These are phyloP conservation scores for Brotula barbata DNA, from an alignment of 2,797 vertebrate genomes.

Conservation along the genomic window DNA sequence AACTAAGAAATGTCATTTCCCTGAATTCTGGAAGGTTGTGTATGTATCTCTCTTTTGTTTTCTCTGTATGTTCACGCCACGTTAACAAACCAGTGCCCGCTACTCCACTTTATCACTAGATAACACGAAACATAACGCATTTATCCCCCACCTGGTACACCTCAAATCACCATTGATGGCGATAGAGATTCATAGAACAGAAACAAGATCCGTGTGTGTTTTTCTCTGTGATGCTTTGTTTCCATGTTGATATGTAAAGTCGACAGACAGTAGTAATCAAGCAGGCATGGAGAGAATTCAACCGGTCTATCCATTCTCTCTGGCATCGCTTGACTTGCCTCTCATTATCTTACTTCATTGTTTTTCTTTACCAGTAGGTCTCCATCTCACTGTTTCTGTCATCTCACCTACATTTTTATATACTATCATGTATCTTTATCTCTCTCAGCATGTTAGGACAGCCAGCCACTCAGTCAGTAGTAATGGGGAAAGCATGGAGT, in stretches of 20 bases:
- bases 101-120: no score
- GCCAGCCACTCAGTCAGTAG: slow-evolving; percentile 50
- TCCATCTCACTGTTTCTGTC: background rate
- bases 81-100: no score
- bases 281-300: slow-evolving; percentile 30
- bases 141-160: background rate
- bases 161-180: background rate
- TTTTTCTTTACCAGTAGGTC: background rate
- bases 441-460: slow-evolving; percentile 25
- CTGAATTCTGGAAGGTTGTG: no score
- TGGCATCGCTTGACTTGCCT: background rate
- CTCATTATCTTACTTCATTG: background rate
- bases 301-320: background rate
- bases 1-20: no score
- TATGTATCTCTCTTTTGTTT: no score
- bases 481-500: slow-evolving; percentile 71
- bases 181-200: no score
- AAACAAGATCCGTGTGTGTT: no score
- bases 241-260: slow-evolving; percentile 13
- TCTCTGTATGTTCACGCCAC: no score
- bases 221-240: background rate
- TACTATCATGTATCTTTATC: slow-evolving; percentile 5
- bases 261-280: slow-evolving; percentile 54
- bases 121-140: no score
- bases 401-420: slow-evolving; percentile 4